These are phyloP conservation scores for Malacosoma neustria DNA, from an alignment of 2,888 invertebrate species.

Conservation along the genomic window DNA sequence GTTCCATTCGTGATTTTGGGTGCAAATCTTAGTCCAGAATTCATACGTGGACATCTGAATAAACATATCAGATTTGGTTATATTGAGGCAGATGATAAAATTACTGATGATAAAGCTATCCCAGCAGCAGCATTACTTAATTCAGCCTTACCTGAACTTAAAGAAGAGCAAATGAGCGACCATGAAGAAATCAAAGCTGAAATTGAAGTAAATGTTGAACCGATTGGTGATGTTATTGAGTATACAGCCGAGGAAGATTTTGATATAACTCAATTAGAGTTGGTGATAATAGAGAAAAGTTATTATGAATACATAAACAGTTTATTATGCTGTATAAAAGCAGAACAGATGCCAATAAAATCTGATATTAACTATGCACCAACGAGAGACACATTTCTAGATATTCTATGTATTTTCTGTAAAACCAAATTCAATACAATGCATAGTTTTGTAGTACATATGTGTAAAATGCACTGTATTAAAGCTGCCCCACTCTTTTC, in stretches of 20 bases:
- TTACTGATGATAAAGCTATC: slow-evolving; percentile 10
- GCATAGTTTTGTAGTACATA: slow-evolving; percentile 34
- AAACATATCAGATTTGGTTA: slow-evolving; percentile 42
- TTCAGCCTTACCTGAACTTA: slow-evolving; percentile 8
- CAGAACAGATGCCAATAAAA: slow-evolving; percentile 33
- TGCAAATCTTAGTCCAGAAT: slow-evolving; percentile 49
- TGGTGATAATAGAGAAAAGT: slow-evolving; percentile 53
- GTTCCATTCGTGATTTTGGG: slow-evolving; percentile 50
- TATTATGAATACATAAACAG: slow-evolving; percentile 52
- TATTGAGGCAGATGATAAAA: slow-evolving; percentile 36
- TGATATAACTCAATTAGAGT: slow-evolving; percentile 58
- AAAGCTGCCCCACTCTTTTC: slow-evolving; percentile 43
- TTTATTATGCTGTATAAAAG: slow-evolving; percentile 33
- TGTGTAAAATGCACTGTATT: slow-evolving; percentile 51
- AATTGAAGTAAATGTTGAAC: slow-evolving; percentile 1
- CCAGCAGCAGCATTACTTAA: background rate
- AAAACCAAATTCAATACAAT: slow-evolving; percentile 30
- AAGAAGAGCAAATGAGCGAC: slow-evolving; percentile 22
- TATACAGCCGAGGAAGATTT: slow-evolving; percentile 56
- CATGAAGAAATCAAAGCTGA: slow-evolving; percentile 4
- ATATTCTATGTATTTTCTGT: slow-evolving; percentile 46
- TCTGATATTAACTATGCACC: slow-evolving; percentile 42
- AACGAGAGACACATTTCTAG: slow-evolving; percentile 19
- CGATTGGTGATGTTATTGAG: slow-evolving; percentile 11
- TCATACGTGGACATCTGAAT: slow-evolving; percentile 45